Evolutionary conservation across 2,113 vertebrate species (phyloP), one percentile per base, ranked within the genome.

Genomic region (Passer domesticus): DNA sequence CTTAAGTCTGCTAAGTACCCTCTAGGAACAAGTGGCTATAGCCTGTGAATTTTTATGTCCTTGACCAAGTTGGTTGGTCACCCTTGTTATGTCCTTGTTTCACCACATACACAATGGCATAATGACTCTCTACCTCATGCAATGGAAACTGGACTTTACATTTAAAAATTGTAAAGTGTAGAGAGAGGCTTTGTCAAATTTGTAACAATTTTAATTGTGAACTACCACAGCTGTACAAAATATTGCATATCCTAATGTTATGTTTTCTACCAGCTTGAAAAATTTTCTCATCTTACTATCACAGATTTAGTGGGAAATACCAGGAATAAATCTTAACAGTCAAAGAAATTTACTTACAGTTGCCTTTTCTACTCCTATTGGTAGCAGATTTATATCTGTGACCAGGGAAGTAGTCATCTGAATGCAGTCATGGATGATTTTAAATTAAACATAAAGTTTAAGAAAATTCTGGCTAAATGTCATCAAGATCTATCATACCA

Each of bases 381-480:
- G 89, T 89, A 94, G 56, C 89, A 94, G 91, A 95, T 97, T 96
- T 96, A 95, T 95, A 91, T 89, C 89, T 91, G 62, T 76, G 87
- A 73, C 70, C 84, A 91, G 58, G 66, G 62, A 94, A 94, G 87
- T 53, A 91, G 81, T 92, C 74, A 92, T 94, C 87, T 78, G 87
- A 94, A 94, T 89, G 64, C 80, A 89, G 87, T 33, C 94, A 89
- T 72, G 87, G 93, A 87, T 89, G 83, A 95, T 95, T 97, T 96
- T 94, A 95, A 95, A 97, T 95, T 92, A 96, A 96, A 95, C 7
- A 14, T 94, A 92, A 96, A 95, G 91, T 97, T 96, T 95, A 97
- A 94, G 94, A 97, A 97, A 96, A 96, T 96, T 96, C 93, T 92
- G 91, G 86, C 86, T 97, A 95, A 96, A 97, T 97, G 96, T 95